These are phyloP conservation scores for Drosophila neonasuta DNA, from an alignment of 2,888 invertebrate genomes.

Conservation along the genomic window DNA sequence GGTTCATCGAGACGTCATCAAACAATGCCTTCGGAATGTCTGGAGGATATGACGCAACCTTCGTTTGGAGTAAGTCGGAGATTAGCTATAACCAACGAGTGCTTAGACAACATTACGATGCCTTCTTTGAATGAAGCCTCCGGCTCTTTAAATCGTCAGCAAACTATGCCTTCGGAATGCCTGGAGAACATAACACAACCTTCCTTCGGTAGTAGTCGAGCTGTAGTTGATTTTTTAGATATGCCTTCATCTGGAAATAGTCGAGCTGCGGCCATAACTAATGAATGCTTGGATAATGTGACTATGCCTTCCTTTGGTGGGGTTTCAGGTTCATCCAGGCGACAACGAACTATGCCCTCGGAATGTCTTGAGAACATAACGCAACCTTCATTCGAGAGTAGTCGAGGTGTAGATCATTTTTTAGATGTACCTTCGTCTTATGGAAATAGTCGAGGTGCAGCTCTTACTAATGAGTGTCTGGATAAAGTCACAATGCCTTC, in stretches of 20 bases:
- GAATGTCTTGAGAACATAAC: too few relatives aligned
- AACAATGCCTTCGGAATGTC: neutral
- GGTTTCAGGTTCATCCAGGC: neutral
- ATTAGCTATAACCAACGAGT: too few relatives aligned
- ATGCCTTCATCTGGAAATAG: too few relatives aligned
- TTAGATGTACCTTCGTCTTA: too few relatives aligned
- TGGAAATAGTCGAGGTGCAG: too few relatives aligned
- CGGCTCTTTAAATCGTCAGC: neutral
- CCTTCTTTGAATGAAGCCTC: neutral
- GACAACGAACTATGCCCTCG: too few relatives aligned
- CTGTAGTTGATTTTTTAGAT: neutral
- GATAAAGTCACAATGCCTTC: conserved; percentile 28
- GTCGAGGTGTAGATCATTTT: too few relatives aligned
- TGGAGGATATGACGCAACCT: conserved; percentile 17
- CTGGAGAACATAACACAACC: conserved; percentile 19
- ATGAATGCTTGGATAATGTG: conserved; percentile 15
- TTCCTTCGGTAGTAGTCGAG: conserved; percentile 2
- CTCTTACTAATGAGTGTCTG: conserved; percentile 6
- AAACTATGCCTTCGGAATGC: neutral
- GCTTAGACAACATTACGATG: too few relatives aligned
- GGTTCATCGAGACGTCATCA: neutral
- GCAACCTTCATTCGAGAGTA: too few relatives aligned
- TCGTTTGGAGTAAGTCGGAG: conserved; percentile 1
- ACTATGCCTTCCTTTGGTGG: conserved; percentile 17
- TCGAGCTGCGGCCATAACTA: neutral